These are phyloP conservation scores for Oophaga pumilio DNA, from an alignment of 2,113 vertebrate genomes.

Conservation along the genomic window DNA sequence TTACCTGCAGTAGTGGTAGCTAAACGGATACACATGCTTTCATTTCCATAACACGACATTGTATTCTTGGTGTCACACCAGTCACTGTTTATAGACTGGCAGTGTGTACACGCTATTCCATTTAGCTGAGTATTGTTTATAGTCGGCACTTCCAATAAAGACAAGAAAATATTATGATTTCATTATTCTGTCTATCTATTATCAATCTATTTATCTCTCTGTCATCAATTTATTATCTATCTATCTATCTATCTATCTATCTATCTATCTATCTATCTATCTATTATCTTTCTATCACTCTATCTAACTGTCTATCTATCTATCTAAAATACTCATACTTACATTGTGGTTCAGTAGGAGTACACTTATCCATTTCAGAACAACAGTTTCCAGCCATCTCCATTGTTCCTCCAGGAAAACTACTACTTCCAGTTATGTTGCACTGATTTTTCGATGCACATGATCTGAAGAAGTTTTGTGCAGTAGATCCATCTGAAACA, in stretches of 20 bases:
- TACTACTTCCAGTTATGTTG: slow-evolving; percentile 1
- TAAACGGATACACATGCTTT: not conserved
- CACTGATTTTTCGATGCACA: not conserved
- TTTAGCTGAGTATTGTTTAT: not conserved
- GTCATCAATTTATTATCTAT: too few species aligned
- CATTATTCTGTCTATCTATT: too few species aligned
- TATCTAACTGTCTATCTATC: too few species aligned
- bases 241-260: not conserved
- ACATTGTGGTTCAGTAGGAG: not conserved
- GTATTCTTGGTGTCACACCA: not conserved
- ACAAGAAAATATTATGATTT: not conserved
- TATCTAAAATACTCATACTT: not conserved
- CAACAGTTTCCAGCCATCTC: not conserved
- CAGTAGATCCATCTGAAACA: not conserved
- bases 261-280: slow-evolving; percentile 1
- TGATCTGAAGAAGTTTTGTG: slow-evolving; percentile 6
- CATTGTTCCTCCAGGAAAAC: not conserved
- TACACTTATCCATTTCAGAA: not conserved
- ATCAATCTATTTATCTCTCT: too few species aligned
- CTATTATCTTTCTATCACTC: not conserved
- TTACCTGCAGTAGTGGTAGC: not conserved
- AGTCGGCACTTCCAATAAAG: not conserved
- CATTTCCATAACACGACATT: not conserved
- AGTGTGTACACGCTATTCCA: not conserved
- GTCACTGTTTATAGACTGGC: not conserved